Percentiles rank a stretch among this genome's conserved stretches.
Conservation (phyloP, 2,113 vertebrate genomes). For the Seriola quinqueradiata region DNA sequence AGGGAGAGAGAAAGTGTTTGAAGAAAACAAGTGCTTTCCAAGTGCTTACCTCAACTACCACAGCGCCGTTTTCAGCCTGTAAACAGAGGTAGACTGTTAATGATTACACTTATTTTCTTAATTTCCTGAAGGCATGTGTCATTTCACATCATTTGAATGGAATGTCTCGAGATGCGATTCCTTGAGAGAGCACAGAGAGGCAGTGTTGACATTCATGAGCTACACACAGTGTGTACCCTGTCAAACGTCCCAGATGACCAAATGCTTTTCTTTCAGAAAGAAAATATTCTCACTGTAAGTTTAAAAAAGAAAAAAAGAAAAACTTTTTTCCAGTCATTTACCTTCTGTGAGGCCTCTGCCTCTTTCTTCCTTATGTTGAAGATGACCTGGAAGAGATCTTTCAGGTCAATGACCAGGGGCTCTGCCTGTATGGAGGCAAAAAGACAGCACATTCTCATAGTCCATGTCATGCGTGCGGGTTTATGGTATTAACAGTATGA, state of each 20-base stretch:
- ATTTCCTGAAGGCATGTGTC: constrained; percentile 23
- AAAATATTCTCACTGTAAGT: constrained; percentile 34
- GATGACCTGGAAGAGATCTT: constrained; percentile 97
- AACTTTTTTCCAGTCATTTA: constrained; percentile 33
- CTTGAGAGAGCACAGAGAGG: constrained; percentile 61
- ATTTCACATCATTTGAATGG: constrained; percentile 53
- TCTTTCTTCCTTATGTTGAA: constrained; percentile 95
- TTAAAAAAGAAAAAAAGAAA: not conserved
- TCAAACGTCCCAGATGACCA: constrained; percentile 19
- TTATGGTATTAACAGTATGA: not conserved
- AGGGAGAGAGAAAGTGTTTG: not conserved
- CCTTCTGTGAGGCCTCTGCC: constrained; percentile 89
- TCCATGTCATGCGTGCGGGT: too few species aligned
- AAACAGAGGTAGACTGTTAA: constrained; percentile 60
- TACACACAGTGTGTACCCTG: constrained; percentile 8
- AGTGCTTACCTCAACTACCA: constrained; percentile 77
- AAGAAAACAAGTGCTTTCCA: not conserved
- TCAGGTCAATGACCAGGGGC: constrained; percentile 94
- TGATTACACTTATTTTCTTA: constrained; percentile 30
- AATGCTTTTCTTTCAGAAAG: constrained; percentile 43
- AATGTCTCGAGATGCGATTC: constrained; percentile 62
- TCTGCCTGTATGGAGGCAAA: constrained; percentile 86
- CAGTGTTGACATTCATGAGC: constrained; percentile 57
- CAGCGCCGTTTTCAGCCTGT: constrained; percentile 77
- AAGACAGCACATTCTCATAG: not conserved